Evolutionary conservation across 1,140 invertebrate species (phyloP).

Genomic region (Heliconius nattereri): DNA sequence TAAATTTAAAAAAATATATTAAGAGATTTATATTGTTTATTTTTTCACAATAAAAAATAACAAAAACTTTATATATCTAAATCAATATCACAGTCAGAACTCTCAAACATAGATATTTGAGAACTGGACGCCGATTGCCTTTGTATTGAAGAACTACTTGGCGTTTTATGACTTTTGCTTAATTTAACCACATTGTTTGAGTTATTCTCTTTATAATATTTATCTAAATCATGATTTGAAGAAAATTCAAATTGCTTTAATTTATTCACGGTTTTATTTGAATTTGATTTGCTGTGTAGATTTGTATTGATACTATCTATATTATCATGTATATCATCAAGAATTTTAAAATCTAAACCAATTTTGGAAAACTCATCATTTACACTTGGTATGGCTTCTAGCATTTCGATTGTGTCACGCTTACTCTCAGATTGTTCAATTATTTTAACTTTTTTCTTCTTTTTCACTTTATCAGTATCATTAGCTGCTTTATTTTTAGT

Average conservation of each 20-base stretch:
- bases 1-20: too few species aligned
- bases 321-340: constrained; percentile 35
- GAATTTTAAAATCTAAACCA: constrained; percentile 61
- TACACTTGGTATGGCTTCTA: constrained; percentile 74
- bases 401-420: constrained; percentile 33
- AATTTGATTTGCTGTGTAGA: constrained; percentile 26
- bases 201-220: constrained; percentile 44
- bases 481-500: background rate
- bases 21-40: too few species aligned
- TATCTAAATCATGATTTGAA: constrained; percentile 59
- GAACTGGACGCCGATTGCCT: constrained; percentile 53
- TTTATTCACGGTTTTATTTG: constrained; percentile 55
- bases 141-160: constrained; percentile 28
- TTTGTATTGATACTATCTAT: constrained; percentile 21
- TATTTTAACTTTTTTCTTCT: background rate
- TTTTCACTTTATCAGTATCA: background rate
- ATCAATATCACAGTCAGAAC: constrained; percentile 76
- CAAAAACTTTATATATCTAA: constrained; percentile 65
- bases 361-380: constrained; percentile 70
- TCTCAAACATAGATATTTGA: constrained; percentile 79
- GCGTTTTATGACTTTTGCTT: background rate
- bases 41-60: background rate
- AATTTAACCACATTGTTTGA: background rate
- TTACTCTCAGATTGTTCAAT: background rate
- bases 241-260: constrained; percentile 71